Conservation (phyloP, 2,797 vertebrate species). For the Rhinatrema bivittatum region DNA sequence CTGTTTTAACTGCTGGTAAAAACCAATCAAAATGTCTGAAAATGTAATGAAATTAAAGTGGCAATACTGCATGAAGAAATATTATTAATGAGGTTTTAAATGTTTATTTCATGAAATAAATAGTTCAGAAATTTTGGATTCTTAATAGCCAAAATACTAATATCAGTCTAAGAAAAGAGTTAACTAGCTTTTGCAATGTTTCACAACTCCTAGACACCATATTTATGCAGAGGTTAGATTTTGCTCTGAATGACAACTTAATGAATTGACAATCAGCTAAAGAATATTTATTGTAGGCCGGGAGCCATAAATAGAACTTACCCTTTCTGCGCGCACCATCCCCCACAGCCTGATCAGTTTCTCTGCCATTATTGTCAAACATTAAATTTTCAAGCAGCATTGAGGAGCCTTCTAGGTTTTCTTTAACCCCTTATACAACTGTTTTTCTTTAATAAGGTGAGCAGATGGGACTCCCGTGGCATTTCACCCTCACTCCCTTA, state of each 20-base stretch:
- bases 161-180: background rate
- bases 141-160: too few species aligned
- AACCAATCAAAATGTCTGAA: too few species aligned
- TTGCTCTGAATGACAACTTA: conserved; percentile 8
- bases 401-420: conserved; percentile 40
- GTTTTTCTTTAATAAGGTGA: background rate
- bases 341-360: conserved; percentile 43
- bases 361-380: conserved; percentile 42
- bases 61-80: too few species aligned
- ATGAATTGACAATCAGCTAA: conserved; percentile 6
- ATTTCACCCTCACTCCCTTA: too few species aligned
- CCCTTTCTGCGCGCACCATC: conserved; percentile 28
- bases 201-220: background rate
- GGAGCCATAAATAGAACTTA: conserved; percentile 22
- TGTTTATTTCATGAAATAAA: too few species aligned
- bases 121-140: too few species aligned
- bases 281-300: conserved; percentile 19
- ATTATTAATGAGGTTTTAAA: too few species aligned
- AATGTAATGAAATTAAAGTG: too few species aligned
- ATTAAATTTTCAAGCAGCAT: conserved; percentile 59
- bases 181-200: background rate
- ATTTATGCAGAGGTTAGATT: background rate
- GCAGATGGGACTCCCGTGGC: too few species aligned
- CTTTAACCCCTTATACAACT: conserved; percentile 13
- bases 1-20: too few species aligned